Evolutionary conservation across 2,797 vertebrate genomes (phyloP).

Genomic region (Liparis tanakae): DNA sequence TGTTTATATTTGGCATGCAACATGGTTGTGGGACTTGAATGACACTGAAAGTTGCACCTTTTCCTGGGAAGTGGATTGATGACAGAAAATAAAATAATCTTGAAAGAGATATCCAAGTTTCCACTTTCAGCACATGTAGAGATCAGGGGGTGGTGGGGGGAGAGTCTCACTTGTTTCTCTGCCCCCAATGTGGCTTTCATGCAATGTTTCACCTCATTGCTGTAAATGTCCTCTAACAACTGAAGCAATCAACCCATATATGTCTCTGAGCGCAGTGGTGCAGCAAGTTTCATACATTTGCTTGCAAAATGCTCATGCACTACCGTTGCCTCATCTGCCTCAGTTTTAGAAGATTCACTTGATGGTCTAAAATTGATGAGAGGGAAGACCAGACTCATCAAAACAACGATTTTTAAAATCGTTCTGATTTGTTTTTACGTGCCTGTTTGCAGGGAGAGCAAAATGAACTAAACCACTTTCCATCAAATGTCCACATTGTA

Average conservation of each 20-base stretch:
- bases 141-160: slow-evolving; percentile 54
- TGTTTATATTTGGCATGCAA: slow-evolving; percentile 1
- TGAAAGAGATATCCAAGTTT: slow-evolving; percentile 50
- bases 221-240: slow-evolving; percentile 62
- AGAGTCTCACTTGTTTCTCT: slow-evolving; percentile 48
- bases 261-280: slow-evolving; percentile 35
- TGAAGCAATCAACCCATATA: slow-evolving; percentile 52
- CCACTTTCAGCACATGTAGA: slow-evolving; percentile 38
- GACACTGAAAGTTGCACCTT: slow-evolving; percentile 20
- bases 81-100: slow-evolving; percentile 49
- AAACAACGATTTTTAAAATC: slow-evolving; percentile 18
- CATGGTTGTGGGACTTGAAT: neutral
- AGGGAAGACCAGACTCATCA: slow-evolving; percentile 19
- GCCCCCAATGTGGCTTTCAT: slow-evolving; percentile 48
- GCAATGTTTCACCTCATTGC: slow-evolving; percentile 66
- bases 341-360: slow-evolving; percentile 48
- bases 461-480: slow-evolving; percentile 11
- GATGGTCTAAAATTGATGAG: slow-evolving; percentile 38
- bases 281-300: slow-evolving; percentile 50
- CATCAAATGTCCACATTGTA: slow-evolving; percentile 11
- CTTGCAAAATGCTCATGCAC: slow-evolving; percentile 24
- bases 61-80: slow-evolving; percentile 19
- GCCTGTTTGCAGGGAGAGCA: neutral
- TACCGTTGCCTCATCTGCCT: slow-evolving; percentile 46
- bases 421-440: neutral